Evolutionary conservation across 2,113 vertebrate species (phyloP), one percentile per base, ranked within the genome.

Genomic region (Thomomys bottae): DNA sequence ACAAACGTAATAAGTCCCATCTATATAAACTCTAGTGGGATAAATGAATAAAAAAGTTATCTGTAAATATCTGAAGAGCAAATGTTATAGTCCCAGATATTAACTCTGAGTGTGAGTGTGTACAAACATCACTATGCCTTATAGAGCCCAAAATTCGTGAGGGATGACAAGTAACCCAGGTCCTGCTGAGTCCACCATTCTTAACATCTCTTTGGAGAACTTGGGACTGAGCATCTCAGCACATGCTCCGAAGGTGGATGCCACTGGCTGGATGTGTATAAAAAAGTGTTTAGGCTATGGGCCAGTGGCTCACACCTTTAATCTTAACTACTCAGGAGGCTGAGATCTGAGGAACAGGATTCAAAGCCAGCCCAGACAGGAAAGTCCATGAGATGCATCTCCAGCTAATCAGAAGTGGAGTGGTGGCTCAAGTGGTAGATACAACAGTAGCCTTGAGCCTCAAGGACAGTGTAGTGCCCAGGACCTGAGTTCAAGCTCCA

Each of bases 171-270:
- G 30, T 34, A 61, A 14, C 36, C 63, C 38, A 18, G 18, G 42
- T 67, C 14, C n/a, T 24, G 0, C 0, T 32, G 54, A 26, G n/a
- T 42, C 21, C 26, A 23, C 40, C 42, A 18, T 45, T 54, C 54
- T n/a, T 84, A 34, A 34, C 23, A 11, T 34, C 70, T 84, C 45
- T 36, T 79, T 24, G 32, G 64, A 68, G 77, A 72, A 90, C 34
- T 26, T 87, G 87, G 36, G 40, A 84, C 71, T 92, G 34, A 38
- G 67, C 61, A n/a, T 89, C 88, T 42, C 11, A 42, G 63, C 40
- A 85, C 63, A 15, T 66, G 30, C 75, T 88, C 67, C 32, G 14
- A 76, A 87, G 86, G 73, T 54, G 63, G 77, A 84, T 92, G 90
- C 64, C 75, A 68, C 81, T 49, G 82, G 82, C 59, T 71, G 49